Conservation (phyloP, 2,888 invertebrate species). For the Cetonia aurata region DNA sequence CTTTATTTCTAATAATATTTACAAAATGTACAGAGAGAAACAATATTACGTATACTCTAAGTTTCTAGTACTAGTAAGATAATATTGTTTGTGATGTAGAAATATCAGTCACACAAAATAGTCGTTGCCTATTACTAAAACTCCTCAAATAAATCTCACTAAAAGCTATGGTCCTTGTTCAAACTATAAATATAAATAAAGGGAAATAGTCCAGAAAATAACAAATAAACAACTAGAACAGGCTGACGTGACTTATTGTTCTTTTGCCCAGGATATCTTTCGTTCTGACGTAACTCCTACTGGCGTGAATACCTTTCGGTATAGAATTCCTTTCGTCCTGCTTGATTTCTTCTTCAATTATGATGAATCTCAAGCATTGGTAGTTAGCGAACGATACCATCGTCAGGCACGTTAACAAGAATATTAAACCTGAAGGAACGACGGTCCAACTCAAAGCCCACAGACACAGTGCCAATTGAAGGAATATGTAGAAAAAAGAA, state of each 20-base stretch:
- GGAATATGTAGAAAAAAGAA: constrained; percentile 52
- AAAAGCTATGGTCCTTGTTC: background rate
- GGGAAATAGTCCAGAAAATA: constrained; percentile 2
- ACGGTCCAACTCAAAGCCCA: constrained; percentile 53
- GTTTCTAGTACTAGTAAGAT: background rate
- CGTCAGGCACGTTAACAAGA: constrained; percentile 54
- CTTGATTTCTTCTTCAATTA: constrained; percentile 40
- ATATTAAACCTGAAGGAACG: constrained; percentile 57
- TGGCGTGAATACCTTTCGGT: constrained; percentile 21
- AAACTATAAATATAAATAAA: constrained; percentile 16
- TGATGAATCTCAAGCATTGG: constrained; percentile 46
- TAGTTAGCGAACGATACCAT: constrained; percentile 50
- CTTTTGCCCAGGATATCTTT: constrained; percentile 51
- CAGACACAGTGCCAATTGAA: constrained; percentile 55
- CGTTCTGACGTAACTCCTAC: constrained; percentile 42
- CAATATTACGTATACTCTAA: constrained; percentile 4
- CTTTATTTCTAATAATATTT: constrained; percentile 7
- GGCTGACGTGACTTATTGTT: constrained; percentile 52
- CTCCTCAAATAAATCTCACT: constrained; percentile 4
- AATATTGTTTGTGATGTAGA: constrained; percentile 11
- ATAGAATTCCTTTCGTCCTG: constrained; percentile 40
- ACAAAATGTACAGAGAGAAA: constrained; percentile 31
- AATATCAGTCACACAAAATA: constrained; percentile 16
- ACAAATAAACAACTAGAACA: constrained; percentile 48
- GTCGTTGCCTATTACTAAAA: background rate